These are phyloP conservation scores for Drosophila borealis DNA, from an alignment of 2,888 invertebrate species.

Conservation along the genomic window DNA sequence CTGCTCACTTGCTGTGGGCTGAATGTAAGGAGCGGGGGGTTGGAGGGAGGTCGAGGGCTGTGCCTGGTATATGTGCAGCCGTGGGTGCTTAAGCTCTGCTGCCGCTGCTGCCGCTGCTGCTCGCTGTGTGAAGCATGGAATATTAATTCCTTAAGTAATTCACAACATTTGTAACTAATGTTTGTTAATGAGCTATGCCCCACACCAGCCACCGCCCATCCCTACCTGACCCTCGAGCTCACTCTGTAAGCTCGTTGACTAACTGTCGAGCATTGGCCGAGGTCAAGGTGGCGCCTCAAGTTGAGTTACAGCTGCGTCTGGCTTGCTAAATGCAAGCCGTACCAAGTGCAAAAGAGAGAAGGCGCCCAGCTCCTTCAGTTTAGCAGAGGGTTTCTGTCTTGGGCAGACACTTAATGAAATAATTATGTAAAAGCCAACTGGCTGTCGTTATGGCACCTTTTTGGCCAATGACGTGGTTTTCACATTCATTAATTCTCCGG, in stretches of 20 bases:
- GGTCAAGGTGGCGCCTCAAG: conserved; percentile 64
- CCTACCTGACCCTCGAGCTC: conserved; percentile 1
- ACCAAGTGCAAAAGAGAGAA: conserved; percentile 67
- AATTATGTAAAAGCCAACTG: conserved; percentile 71
- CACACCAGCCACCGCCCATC: neutral
- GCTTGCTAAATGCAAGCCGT: conserved; percentile 66
- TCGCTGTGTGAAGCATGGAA: conserved; percentile 69
- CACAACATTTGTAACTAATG: conserved; percentile 81
- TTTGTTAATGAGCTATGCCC: conserved; percentile 75
- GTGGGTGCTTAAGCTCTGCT: conserved; percentile 57
- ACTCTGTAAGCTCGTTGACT: conserved; percentile 42
- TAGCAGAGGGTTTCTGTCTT: neutral
- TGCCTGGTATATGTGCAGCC: conserved; percentile 34
- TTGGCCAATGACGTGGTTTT: conserved; percentile 55
- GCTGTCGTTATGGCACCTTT: conserved; percentile 54
- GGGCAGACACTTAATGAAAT: conserved; percentile 73
- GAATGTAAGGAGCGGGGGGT: neutral
- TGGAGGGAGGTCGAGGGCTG: neutral
- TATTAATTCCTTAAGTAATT: conserved; percentile 81
- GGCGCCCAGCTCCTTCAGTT: conserved; percentile 8
- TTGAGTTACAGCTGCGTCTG: conserved; percentile 48
- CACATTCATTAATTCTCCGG: conserved; percentile 66
- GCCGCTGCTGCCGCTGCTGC: conserved; percentile 26
- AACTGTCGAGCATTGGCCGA: conserved; percentile 46
- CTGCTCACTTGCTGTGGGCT: conserved; percentile 35